These are phyloP conservation scores for Columba janthina DNA, from an alignment of 2,113 vertebrate species.

Conservation along the genomic window DNA sequence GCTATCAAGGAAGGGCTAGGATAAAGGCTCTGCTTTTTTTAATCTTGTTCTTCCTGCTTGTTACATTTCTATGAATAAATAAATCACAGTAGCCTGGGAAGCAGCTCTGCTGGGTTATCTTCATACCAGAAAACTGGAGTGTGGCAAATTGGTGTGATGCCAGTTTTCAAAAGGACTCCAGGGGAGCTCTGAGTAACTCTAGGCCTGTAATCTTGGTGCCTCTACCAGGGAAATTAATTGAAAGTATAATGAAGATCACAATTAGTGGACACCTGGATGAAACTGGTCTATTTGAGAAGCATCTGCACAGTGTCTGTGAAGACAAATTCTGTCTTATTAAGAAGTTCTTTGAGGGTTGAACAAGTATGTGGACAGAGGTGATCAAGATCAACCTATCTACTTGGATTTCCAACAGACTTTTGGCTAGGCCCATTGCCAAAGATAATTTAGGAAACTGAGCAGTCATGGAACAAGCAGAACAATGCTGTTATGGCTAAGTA, in stretches of 20 bases:
- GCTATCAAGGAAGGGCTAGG: background rate
- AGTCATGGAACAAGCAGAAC: background rate
- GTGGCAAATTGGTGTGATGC: background rate
- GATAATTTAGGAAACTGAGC: background rate
- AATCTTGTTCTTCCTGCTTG: background rate
- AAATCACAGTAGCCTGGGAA: background rate
- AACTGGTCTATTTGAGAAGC: background rate
- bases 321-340: background rate
- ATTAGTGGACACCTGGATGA: background rate
- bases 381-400: background rate
- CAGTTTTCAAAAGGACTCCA: background rate
- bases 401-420: background rate
- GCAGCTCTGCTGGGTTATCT: background rate
- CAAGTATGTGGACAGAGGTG: background rate
- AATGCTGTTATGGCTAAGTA: background rate
- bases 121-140: background rate
- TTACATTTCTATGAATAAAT: background rate
- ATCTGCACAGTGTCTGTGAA: background rate
- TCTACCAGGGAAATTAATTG: background rate
- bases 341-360: background rate
- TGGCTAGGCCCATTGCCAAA: background rate
- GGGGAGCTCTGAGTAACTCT: background rate
- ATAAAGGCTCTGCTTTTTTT: background rate
- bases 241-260: background rate
- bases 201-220: background rate